Evolutionary conservation across 2,797 vertebrate genomes (phyloP).

Genomic region (Myotis vivesi): DNA sequence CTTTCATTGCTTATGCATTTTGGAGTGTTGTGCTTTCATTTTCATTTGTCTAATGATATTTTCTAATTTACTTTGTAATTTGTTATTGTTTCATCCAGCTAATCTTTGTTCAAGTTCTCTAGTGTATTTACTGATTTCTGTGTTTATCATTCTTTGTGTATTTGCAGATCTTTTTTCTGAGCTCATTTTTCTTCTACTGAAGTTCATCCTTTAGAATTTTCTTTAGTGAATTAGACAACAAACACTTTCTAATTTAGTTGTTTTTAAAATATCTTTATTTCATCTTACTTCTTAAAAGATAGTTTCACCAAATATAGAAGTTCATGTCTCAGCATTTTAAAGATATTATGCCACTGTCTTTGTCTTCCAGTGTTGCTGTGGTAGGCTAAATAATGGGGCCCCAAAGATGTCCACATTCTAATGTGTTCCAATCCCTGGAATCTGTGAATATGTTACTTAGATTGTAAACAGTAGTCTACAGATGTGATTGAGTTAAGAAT

Average conservation of each 20-base stretch:
- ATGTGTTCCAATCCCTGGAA: background rate
- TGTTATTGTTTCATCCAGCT: background rate
- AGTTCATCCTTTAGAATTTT: conserved; percentile 1
- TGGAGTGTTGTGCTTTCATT: background rate
- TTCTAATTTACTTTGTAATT: background rate
- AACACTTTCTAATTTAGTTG: background rate
- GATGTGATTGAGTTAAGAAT: background rate
- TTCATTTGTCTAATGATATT: background rate
- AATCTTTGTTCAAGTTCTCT: background rate
- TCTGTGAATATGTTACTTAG: background rate
- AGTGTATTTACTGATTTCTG: background rate
- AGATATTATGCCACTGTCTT: background rate
- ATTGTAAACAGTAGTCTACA: background rate
- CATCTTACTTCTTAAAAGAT: background rate
- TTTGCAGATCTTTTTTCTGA: background rate
- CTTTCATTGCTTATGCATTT: background rate
- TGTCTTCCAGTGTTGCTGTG: background rate
- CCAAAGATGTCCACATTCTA: background rate
- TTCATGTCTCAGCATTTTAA: background rate
- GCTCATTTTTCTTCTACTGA: background rate
- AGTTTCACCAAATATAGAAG: background rate
- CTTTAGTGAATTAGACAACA: background rate
- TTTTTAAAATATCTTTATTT: conserved; percentile 18
- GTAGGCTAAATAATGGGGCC: background rate
- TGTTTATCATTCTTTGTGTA: background rate